Evolutionary conservation across 2,797 vertebrate genomes (phyloP), one percentile per base, ranked within the genome.

Genomic region (Oceanodroma leucorhoa): DNA sequence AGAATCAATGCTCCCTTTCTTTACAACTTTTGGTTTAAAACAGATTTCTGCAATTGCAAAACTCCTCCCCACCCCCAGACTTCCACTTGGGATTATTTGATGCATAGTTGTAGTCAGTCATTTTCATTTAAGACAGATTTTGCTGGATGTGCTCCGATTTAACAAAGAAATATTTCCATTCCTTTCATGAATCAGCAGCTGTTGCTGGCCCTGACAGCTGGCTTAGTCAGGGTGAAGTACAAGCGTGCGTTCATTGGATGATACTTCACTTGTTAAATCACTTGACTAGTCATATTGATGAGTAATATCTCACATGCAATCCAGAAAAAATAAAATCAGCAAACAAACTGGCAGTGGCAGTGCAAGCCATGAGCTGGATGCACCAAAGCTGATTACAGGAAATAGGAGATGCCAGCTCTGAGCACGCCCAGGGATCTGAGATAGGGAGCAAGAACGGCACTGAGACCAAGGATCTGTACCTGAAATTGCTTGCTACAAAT

Each of bases 251-350:
- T 96, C 81, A 43, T 14, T 80, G 90, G 83, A 83, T 87, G 85
- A 87, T 94, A 50, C 85, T 76, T 91, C 83, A 61, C 76, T 96
- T 79, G 70, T 85, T 94, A 95, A 94, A 81, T 86, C 71, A 81
- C 91, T 95, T 93, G 53, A 82, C 86, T 90, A 90, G 92, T 96
- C 92, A 92, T 91, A 70, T 77, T 90, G 79, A 95, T 96, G 97
- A 97, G 86, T 96, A 95, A 96, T 83, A 88, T 73, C 81, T 95
- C 93, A 83, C 87, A 89, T 81, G 55, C 81, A 95, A 75, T 80
- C 75, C 40, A 54, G 76, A 77, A 89, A 92, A 88, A 94, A 76
- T 38, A 92, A 93, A 46, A 65, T 40, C 58, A 82, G 38, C 43
- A 77, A 90, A 46, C 62, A 89, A 96, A 89, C 67, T 78, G 78